These are phyloP conservation scores for Bucco capensis DNA, from an alignment of 2,113 vertebrate genomes.

Conservation along the genomic window DNA sequence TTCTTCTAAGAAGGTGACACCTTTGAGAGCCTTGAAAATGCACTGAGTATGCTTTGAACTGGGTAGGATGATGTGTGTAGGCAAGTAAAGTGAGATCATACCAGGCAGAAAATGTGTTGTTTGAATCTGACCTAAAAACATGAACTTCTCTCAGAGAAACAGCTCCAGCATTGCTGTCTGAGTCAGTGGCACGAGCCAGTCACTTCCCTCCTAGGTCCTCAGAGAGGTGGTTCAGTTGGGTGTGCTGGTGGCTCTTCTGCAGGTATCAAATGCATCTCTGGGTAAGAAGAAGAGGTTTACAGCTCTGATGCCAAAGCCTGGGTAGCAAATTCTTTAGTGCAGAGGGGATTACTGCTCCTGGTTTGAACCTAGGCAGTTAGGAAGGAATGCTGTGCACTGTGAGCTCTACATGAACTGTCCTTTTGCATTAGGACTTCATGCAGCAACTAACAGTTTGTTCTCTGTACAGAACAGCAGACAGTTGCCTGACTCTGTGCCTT, in stretches of 20 bases:
- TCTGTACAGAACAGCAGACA: not conserved
- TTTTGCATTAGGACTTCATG: not conserved
- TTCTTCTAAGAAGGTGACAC: not conserved
- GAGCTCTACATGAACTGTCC: not conserved
- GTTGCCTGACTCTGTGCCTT: not conserved
- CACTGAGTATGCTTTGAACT: not conserved
- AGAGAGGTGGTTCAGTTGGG: not conserved
- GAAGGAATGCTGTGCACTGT: not conserved
- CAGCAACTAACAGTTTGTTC: not conserved
- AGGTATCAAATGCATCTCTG: not conserved
- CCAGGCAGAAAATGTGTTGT: not conserved
- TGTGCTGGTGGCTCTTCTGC: not conserved
- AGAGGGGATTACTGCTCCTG: not conserved
- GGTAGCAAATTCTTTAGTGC: not conserved
- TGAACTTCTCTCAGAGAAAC: not conserved
- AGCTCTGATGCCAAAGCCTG: not conserved
- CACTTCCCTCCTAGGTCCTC: not conserved
- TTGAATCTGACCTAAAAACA: not conserved
- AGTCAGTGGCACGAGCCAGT: not conserved
- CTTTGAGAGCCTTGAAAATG: not conserved
- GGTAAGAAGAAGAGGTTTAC: not conserved
- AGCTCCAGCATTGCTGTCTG: not conserved
- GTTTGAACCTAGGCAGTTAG: not conserved
- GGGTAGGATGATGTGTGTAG: fast-evolving
- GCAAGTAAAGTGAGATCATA: not conserved